phyloP scores from a whole-genome alignment of 2,888 invertebrate genomes.

The Cerastoderma edule region DNA sequence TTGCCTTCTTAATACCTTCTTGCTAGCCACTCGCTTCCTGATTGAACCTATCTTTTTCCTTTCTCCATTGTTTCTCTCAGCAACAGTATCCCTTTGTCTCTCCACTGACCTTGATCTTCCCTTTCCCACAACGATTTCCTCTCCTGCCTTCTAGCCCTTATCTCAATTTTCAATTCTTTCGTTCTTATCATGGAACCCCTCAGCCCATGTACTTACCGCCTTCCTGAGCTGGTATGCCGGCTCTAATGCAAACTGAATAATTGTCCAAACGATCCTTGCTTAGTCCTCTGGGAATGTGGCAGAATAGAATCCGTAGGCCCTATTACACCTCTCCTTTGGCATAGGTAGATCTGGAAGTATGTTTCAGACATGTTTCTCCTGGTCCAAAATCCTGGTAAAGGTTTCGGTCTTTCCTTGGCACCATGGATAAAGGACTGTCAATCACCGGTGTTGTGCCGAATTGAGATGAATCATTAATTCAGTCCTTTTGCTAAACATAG shows the following conservation, averaged over 20 bases:
- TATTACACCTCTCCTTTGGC: constrained; percentile 9
- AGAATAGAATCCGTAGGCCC: constrained; percentile 32
- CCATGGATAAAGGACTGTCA: constrained; percentile 33
- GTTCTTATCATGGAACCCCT: constrained; percentile 22
- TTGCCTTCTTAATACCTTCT: too few species aligned
- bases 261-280: neutral
- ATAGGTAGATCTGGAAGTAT: neutral
- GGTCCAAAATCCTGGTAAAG: constrained; percentile 29
- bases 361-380: constrained; percentile 16
- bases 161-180: constrained; percentile 27
- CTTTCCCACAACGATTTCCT: neutral
- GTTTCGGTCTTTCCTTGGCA: constrained; percentile 20
- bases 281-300: constrained; percentile 30
- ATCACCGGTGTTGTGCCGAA: constrained; percentile 8
- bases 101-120: neutral
- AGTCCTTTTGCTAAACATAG: constrained; percentile 13
- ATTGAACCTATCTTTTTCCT: neutral
- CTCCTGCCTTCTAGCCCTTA: constrained; percentile 30
- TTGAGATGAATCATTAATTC: constrained; percentile 18
- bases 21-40: neutral
- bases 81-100: neutral
- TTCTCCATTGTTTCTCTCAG: neutral
- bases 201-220: constrained; percentile 30
- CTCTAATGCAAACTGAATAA: constrained; percentile 10
- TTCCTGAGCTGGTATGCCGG: constrained; percentile 21